Conservation (phyloP, 2,113 vertebrate genomes). For the Lepisosteus oculatus region DNA sequence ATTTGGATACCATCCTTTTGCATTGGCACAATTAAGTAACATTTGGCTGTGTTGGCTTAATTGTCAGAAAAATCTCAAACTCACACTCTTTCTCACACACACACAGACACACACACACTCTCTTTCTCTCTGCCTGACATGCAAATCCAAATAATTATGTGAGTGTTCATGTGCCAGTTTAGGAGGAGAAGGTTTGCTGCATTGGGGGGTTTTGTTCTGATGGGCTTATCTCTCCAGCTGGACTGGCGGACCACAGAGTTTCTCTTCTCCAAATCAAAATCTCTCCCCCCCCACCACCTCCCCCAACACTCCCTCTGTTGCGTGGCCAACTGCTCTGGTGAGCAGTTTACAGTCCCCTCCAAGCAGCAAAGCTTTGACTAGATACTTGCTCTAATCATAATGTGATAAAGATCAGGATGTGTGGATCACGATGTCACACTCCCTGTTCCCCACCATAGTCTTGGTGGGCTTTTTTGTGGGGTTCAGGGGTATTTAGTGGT, state of each 20-base stretch:
- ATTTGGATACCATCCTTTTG: conserved; percentile 29
- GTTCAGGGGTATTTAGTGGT: conserved; percentile 4
- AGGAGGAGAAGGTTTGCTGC: conserved; percentile 47
- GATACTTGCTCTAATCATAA: not conserved
- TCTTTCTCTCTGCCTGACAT: conserved; percentile 32
- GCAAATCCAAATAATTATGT: conserved; percentile 53
- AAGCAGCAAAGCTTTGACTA: too few species aligned
- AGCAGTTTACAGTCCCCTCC: too few species aligned
- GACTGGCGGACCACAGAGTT: conserved; percentile 42
- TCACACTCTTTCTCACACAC: not conserved
- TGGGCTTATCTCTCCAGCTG: conserved; percentile 41
- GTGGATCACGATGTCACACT: not conserved
- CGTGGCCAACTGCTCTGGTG: too few species aligned
- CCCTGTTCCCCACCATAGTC: not conserved
- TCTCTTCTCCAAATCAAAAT: conserved; percentile 3
- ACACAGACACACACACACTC: not conserved
- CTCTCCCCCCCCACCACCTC: conserved; percentile 21
- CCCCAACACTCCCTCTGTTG: conserved; percentile 1
- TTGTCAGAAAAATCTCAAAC: conserved; percentile 34
- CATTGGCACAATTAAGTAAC: conserved; percentile 42
- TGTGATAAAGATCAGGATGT: not conserved
- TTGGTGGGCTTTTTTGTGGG: conserved; percentile 17
- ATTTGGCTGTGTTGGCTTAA: conserved; percentile 23
- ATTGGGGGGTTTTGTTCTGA: conserved; percentile 51
- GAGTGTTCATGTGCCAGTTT: conserved; percentile 39